A percentile compares a stretch with the other conserved stretches of the same genome.
These are phyloP conservation scores for Montipora foliosa DNA, from an alignment of 64 coral and sea anemone genomes.

Conservation along the genomic window DNA sequence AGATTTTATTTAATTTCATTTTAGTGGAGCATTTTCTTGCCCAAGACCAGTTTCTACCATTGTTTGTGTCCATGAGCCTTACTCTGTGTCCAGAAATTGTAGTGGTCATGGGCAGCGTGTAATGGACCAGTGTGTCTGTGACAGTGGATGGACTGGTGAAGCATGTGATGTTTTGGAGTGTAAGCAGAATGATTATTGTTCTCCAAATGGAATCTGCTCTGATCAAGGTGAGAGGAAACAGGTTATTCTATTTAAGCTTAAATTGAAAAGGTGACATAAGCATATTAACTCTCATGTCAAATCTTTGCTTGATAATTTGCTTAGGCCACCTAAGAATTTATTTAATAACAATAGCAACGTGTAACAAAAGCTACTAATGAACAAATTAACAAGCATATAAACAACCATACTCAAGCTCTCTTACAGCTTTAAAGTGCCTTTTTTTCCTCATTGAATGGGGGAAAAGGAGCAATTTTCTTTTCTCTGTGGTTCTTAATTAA, in stretches of 20 bases:
- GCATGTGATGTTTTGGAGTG: slow-evolving; percentile 75
- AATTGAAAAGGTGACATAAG: too few relatives aligned
- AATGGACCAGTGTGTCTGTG: slow-evolving; percentile 85
- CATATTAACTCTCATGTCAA: neutral
- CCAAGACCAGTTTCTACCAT: slow-evolving; percentile 89
- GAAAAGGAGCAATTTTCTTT: too few relatives aligned
- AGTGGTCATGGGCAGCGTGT: slow-evolving; percentile 73
- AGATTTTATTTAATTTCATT: neutral
- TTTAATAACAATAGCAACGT: too few relatives aligned
- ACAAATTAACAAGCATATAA: too few relatives aligned
- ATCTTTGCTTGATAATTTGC: neutral
- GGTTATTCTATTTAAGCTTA: neutral
- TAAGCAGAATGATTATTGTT: slow-evolving; percentile 74
- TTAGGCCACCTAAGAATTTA: too few relatives aligned
- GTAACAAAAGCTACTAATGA: too few relatives aligned
- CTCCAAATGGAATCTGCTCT: slow-evolving; percentile 76
- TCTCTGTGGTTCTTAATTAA: too few relatives aligned
- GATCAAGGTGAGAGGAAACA: slow-evolving; percentile 51
- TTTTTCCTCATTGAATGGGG: too few relatives aligned
- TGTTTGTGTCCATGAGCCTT: slow-evolving; percentile 88
- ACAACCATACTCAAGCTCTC: too few relatives aligned
- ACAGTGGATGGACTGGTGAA: slow-evolving; percentile 74
- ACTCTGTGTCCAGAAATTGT: slow-evolving; percentile 80
- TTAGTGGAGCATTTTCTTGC: slow-evolving; percentile 80
- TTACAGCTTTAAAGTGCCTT: too few relatives aligned